A percentile compares a stretch with the other conserved stretches of the same genome.
Conservation (phyloP, 2,888 invertebrate species). For the Macropis europaea region DNA sequence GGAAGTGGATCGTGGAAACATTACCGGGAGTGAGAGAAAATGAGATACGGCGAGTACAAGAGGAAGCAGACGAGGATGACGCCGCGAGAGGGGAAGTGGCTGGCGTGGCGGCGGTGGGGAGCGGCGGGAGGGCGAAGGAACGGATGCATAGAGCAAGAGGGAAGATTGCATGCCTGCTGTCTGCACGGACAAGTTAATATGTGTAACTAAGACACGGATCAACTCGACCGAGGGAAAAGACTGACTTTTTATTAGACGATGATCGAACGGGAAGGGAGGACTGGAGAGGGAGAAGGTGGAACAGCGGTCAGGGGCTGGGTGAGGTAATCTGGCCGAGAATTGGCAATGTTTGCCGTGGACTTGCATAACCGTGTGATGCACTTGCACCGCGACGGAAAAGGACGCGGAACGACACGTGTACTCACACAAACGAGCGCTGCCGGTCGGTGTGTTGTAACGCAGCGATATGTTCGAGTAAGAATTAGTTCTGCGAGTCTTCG, state of each 20-base stretch:
- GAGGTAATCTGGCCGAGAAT: constrained; percentile 57
- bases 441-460: background rate
- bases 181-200: constrained; percentile 27
- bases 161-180: constrained; percentile 2
- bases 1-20: no score
- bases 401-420: constrained; percentile 23
- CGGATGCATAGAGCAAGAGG: constrained; percentile 3
- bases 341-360: constrained; percentile 58
- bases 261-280: background rate
- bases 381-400: constrained; percentile 4
- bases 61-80: no score
- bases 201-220: constrained; percentile 34
- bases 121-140: constrained; percentile 12
- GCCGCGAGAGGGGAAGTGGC: no score
- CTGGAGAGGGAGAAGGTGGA: background rate
- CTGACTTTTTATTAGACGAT: constrained; percentile 20
- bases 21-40: constrained; percentile 13
- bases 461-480: no score
- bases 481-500: no score
- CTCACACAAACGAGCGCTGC: background rate
- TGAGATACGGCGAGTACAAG: constrained; percentile 20
- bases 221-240: background rate
- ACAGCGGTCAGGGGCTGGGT: background rate
- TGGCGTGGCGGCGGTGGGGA: no score
- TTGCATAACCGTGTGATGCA: constrained; percentile 57